phyloP scores from a whole-genome alignment of 2,888 invertebrate species.

The Lasius platythorax region DNA sequence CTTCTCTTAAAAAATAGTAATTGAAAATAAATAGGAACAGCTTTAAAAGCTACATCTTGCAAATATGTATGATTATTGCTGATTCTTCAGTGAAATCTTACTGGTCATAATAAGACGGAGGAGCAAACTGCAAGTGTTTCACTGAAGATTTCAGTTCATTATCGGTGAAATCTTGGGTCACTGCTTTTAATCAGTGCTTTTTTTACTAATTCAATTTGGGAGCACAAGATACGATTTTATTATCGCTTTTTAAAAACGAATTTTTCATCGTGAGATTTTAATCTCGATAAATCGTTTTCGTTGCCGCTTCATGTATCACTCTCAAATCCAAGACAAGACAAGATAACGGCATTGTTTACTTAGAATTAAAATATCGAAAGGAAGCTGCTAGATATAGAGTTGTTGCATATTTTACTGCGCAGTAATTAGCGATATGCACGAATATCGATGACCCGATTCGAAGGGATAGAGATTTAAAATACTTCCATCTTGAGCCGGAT shows the following conservation, averaged over 20 bases:
- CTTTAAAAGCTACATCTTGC: neutral
- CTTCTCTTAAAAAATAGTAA: neutral
- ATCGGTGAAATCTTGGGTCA: neutral
- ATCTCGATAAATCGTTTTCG: neutral
- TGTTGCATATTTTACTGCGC: neutral
- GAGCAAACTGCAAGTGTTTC: neutral
- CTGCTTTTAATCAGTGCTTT: neutral
- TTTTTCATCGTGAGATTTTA: neutral
- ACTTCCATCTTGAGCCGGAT: slow-evolving; percentile 21
- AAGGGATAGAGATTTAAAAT: neutral
- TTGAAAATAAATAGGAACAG: neutral
- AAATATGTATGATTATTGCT: neutral
- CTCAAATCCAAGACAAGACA: neutral
- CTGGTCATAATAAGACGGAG: neutral
- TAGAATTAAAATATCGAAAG: neutral
- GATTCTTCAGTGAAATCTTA: neutral
- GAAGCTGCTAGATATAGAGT: neutral
- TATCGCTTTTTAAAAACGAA: neutral
- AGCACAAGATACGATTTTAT: neutral
- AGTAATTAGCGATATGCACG: slow-evolving; percentile 16
- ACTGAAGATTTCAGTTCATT: neutral
- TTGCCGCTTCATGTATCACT: neutral
- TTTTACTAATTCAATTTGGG: neutral
- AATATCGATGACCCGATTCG: slow-evolving; percentile 25
- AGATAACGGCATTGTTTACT: neutral